Conservation (phyloP, 2,797 vertebrate species). For the Parotocinclus haroldoi region DNA sequence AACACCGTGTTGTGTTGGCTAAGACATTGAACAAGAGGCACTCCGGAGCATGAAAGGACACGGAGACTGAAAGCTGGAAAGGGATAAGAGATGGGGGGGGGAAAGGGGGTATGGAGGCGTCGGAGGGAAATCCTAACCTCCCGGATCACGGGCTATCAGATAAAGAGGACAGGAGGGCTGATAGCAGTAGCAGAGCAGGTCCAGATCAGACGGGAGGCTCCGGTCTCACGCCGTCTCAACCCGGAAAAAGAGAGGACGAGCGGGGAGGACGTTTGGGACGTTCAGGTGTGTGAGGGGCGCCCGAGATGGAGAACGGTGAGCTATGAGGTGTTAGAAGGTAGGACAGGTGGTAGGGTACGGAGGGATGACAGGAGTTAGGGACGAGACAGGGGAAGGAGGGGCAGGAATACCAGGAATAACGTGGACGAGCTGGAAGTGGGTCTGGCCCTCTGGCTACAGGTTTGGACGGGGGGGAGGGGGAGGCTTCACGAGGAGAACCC, state of each 20-base stretch:
- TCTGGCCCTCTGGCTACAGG: not conserved
- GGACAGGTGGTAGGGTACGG: slow-evolving; percentile 51
- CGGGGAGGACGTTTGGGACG: slow-evolving; percentile 30
- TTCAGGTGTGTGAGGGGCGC: slow-evolving; percentile 4
- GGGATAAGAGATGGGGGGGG: slow-evolving; percentile 9
- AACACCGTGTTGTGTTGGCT: no score
- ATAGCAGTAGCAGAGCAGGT: slow-evolving; percentile 30
- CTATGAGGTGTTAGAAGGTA: slow-evolving; percentile 44
- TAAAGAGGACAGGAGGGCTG: slow-evolving; percentile 37
- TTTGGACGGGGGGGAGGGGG: no score
- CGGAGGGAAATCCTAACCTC: slow-evolving; percentile 38
- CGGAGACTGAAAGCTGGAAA: slow-evolving; percentile 29
- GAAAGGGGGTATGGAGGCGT: not conserved
- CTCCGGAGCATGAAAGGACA: slow-evolving; percentile 29
- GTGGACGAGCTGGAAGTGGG: not conserved
- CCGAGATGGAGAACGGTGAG: slow-evolving; percentile 40
- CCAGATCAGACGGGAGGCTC: slow-evolving; percentile 24
- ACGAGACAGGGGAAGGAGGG: slow-evolving; percentile 33
- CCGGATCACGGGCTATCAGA: slow-evolving; percentile 34
- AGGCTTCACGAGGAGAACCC: no score
- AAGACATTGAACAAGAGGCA: no score
- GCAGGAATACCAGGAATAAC: not conserved
- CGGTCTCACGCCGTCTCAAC: slow-evolving; percentile 14
- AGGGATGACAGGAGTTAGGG: slow-evolving; percentile 52
- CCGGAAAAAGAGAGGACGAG: slow-evolving; percentile 37